phyloP scores from a whole-genome alignment of 2,113 vertebrate genomes.

The Bubo bubo region DNA sequence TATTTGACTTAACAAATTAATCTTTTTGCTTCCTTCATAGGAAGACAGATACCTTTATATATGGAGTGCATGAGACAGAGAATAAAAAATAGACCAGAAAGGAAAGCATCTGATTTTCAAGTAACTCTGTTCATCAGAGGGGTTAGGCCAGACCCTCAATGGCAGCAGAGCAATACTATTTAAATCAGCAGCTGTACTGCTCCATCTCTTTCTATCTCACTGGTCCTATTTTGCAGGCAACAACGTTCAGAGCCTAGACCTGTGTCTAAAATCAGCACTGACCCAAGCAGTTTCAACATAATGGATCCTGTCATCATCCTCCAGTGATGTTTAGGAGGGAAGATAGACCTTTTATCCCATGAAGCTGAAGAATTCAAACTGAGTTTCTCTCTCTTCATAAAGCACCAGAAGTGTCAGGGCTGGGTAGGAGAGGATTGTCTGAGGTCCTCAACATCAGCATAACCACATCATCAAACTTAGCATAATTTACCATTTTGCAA shows the following conservation, averaged over 20 bases:
- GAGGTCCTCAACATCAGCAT: not conserved
- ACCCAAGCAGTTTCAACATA: not conserved
- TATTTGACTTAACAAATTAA: constrained; percentile 51
- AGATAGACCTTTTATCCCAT: not conserved
- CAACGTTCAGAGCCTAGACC: not conserved
- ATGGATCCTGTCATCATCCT: not conserved
- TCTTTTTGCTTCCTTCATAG: not conserved
- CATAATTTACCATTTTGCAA: not conserved
- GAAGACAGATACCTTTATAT: not conserved
- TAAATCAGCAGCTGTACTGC: not conserved
- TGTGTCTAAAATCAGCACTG: not conserved
- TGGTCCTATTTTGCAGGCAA: not conserved
- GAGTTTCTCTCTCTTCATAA: not conserved
- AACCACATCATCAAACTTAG: not conserved
- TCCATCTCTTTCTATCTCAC: not conserved
- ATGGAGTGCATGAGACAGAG: not conserved
- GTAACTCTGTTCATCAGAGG: not conserved
- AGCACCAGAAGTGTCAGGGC: not conserved
- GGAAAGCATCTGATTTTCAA: not conserved
- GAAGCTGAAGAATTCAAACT: not conserved
- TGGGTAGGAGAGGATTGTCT: not conserved
- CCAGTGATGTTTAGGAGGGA: not conserved
- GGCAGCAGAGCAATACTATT: not conserved
- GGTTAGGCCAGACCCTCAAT: not conserved
- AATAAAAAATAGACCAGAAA: not conserved